A percentile compares a stretch with the other conserved stretches of the same genome.
Evolutionary conservation across 2,888 invertebrate genomes (phyloP).

Genomic region (Cyaniris semiargus): DNA sequence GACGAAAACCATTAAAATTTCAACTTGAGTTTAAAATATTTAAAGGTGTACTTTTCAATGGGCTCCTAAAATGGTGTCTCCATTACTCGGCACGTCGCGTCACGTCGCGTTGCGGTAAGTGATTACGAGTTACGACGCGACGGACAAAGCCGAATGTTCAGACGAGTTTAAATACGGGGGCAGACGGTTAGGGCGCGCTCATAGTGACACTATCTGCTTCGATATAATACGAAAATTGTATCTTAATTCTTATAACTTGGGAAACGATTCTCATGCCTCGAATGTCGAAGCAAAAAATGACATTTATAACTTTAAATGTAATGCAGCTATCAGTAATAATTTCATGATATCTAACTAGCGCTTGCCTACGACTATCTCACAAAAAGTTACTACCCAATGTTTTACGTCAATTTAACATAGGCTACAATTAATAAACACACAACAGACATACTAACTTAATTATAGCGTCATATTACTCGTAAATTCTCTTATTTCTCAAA

Average conservation of each 20-base stretch:
- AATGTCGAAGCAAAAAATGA: no score
- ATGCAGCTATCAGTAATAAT: no score
- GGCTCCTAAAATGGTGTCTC: conserved; percentile 40
- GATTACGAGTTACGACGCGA: conserved; percentile 77
- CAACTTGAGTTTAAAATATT: conserved; percentile 40
- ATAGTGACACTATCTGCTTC: background rate
- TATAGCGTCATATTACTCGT: background rate
- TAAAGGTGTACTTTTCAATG: conserved; percentile 51
- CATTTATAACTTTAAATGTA: no score
- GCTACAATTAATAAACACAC: no score
- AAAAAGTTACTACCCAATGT: no score
- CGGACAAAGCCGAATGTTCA: conserved; percentile 68
- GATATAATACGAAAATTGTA: no score
- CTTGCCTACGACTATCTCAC: no score
- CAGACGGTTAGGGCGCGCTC: background rate
- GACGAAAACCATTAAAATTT: conserved; percentile 30
- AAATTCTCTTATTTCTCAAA: background rate
- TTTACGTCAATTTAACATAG: no score
- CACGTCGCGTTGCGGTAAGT: conserved; percentile 55
- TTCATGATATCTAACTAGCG: no score
- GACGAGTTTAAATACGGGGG: conserved; percentile 70
- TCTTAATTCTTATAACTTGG: no score
- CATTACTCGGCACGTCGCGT: conserved; percentile 37
- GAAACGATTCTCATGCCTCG: no score
- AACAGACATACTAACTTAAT: background rate